Evolutionary conservation across 2,888 invertebrate species (phyloP).

Genomic region (Gymnocheta viridis): DNA sequence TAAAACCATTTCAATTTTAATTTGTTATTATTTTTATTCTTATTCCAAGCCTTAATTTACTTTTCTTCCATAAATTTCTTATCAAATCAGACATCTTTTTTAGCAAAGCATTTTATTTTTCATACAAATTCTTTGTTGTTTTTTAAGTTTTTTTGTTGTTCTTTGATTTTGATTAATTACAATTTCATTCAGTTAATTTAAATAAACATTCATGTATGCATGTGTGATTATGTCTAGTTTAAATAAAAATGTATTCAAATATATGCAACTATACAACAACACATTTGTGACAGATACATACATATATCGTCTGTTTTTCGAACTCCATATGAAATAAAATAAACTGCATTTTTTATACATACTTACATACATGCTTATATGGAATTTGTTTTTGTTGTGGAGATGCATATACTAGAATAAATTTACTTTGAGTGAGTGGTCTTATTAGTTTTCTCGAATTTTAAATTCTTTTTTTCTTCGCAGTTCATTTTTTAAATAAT

Average conservation of each 20-base stretch:
- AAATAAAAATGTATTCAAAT: not conserved
- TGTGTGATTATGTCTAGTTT: not conserved
- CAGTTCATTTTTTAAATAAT: not conserved
- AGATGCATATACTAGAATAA: no score
- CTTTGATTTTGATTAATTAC: constrained; percentile 49
- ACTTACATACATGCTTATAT: not conserved
- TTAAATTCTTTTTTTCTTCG: not conserved
- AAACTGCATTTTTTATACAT: no score
- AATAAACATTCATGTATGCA: constrained; percentile 36
- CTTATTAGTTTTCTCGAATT: not conserved
- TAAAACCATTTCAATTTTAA: constrained; percentile 14
- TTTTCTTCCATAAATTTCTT: constrained; percentile 25
- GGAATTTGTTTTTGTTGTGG: no score
- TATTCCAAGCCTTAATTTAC: constrained; percentile 49
- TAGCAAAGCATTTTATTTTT: constrained; percentile 39
- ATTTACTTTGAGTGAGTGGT: no score
- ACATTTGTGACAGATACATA: no score
- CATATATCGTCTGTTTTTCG: no score
- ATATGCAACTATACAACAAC: no score
- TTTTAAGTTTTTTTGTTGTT: constrained; percentile 7
- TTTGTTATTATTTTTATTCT: constrained; percentile 34
- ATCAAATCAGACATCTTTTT: constrained; percentile 39
- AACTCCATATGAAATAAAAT: no score
- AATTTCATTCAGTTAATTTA: constrained; percentile 23
- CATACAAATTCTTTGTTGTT: constrained; percentile 52